Percentiles rank a stretch among this genome's conserved stretches.
These are phyloP conservation scores for Corythucha ciliata DNA, from an alignment of 2,888 invertebrate genomes.

Conservation along the genomic window DNA sequence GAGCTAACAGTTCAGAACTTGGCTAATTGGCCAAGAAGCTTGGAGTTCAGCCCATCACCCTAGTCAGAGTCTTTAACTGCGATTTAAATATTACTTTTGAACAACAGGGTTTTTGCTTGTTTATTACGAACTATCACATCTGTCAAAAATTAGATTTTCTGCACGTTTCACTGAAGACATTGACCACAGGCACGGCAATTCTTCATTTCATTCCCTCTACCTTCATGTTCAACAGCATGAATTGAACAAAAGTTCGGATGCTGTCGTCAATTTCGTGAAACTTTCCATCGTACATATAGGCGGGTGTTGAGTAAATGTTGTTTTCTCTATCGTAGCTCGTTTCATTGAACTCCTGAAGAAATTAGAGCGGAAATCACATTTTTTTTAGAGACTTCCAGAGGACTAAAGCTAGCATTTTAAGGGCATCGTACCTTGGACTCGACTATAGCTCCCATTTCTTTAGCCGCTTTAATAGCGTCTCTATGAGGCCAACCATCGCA, in stretches of 20 bases:
- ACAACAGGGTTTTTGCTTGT: too few species aligned
- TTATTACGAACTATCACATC: too few species aligned
- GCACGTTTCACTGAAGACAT: too few species aligned
- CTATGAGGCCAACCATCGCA: constrained; percentile 45
- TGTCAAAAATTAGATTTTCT: too few species aligned
- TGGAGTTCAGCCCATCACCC: too few species aligned
- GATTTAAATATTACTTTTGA: too few species aligned
- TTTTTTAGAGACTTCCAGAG: constrained; percentile 1
- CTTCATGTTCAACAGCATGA: constrained; percentile 25
- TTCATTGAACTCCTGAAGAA: constrained; percentile 41
- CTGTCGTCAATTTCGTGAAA: constrained; percentile 46
- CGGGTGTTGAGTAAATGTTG: constrained; percentile 48
- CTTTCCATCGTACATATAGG: constrained; percentile 47
- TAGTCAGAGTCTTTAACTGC: too few species aligned
- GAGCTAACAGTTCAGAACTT: too few species aligned
- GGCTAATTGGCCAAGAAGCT: too few species aligned
- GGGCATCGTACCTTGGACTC: constrained; percentile 33
- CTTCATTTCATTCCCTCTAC: too few species aligned
- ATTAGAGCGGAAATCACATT: neutral
- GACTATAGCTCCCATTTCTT: constrained; percentile 44
- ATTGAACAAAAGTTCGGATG: constrained; percentile 45
- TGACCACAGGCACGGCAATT: too few species aligned
- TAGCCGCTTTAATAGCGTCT: constrained; percentile 44
- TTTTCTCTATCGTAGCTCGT: constrained; percentile 44
- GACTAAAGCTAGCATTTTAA: neutral